These are phyloP conservation scores for Drosophila peninsularis DNA, from an alignment of 2,888 invertebrate genomes.

Conservation along the genomic window DNA sequence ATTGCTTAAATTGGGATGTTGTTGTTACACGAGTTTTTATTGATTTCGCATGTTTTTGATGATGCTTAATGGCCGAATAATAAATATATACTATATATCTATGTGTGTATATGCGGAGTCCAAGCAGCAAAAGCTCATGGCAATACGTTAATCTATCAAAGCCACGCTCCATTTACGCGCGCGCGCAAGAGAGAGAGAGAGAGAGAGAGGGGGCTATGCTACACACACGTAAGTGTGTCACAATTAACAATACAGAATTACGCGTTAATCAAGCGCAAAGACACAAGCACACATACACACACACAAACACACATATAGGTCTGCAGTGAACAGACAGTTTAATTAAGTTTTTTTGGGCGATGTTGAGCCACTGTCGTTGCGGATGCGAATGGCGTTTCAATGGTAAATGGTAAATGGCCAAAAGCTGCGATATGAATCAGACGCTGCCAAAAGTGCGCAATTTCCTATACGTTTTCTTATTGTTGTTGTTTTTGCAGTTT, in stretches of 20 bases:
- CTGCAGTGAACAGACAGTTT: constrained; percentile 40
- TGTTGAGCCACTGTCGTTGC: constrained; percentile 41
- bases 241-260: constrained; percentile 71
- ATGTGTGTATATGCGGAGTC: constrained; percentile 12
- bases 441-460: constrained; percentile 63
- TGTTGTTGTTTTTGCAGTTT: constrained; percentile 20
- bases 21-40: constrained; percentile 49
- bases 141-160: constrained; percentile 67
- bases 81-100: not conserved
- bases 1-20: constrained; percentile 51
- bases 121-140: constrained; percentile 37
- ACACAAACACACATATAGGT: not conserved
- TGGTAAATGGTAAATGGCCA: constrained; percentile 64
- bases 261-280: constrained; percentile 77
- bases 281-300: constrained; percentile 11
- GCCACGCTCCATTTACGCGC: constrained; percentile 72
- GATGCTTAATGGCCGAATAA: constrained; percentile 26
- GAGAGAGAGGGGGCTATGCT: constrained; percentile 2
- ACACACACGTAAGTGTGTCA: constrained; percentile 64
- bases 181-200: constrained; percentile 13
- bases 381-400: constrained; percentile 53
- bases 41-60: constrained; percentile 59
- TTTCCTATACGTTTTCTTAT: constrained; percentile 52
- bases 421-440: constrained; percentile 71
- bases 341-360: constrained; percentile 54